Base-by-base conservation (phyloP, 2,797 vertebrate species). In the Neosilurus mollespiculum region DNA sequence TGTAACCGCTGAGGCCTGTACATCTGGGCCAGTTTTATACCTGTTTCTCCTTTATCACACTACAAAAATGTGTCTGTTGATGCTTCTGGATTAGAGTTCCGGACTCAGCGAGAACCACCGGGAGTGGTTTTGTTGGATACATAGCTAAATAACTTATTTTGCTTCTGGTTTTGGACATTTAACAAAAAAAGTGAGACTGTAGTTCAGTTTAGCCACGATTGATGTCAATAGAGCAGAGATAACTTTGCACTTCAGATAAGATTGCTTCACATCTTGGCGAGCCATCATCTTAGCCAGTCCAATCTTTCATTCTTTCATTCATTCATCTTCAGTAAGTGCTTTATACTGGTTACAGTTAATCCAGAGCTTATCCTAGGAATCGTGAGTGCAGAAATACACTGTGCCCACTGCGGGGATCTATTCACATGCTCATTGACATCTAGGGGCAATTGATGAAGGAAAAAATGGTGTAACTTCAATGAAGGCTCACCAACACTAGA, bases 171-270 rank as follows among this genome's bases (percentile, higher is more conserved):
- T 64, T 62, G 26, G 26, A 10, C 58, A 59, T 69, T 69, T 22
- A 10, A 37, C 30, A 66, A 18, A 0, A 43, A 11, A 69, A 11
- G 4, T 70, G 37, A 70, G 37, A 22, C 37, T n/a, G 10, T 10
- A 70, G 34, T 22, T 12, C 4, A 70, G 67, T 56, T 34, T 20
- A 56, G 16, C 1, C 24, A 59, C n/a, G 26, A 75, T 58, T 75
- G 4, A 34, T 15, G 43, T 61, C 12, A 77, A 10, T 54, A 73
- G 53, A 20, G 15, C 51, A 73, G n/a, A 30, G 51, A 75, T 56
- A 58, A 9, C 72, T 54, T 75, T 83, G 69, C 66, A 75, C 16
- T 61, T 67, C 56, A 84, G 53, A 70, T 78, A 83, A 75, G 77
- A 84, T 83, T 62, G 43, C 34, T 64, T 71, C 16, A 73, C 62